Percentiles rank a stretch among this genome's conserved stretches.
Evolutionary conservation across 2,797 vertebrate species (phyloP).

Genomic region (Eupleurogrammus muticus): DNA sequence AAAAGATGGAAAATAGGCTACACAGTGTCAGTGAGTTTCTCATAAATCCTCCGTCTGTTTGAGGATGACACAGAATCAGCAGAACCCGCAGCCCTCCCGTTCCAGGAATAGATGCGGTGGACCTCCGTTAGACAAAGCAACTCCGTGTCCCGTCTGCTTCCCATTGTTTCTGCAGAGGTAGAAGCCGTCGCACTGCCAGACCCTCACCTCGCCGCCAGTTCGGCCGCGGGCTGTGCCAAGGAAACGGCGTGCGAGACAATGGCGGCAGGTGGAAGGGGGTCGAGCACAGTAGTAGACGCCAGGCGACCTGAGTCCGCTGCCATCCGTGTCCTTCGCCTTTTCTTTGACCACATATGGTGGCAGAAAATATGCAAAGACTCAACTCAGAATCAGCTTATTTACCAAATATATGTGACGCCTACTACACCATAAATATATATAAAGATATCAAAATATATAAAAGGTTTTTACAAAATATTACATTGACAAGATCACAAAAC

Average conservation of each 20-base stretch:
- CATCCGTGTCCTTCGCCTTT: constrained; percentile 48
- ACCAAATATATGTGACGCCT: too few species aligned
- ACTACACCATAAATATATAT: too few species aligned
- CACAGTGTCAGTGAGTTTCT: too few species aligned
- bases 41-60: too few species aligned
- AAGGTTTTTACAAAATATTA: too few species aligned
- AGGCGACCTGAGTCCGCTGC: constrained; percentile 72
- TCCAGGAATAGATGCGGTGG: constrained; percentile 22
- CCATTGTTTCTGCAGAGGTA: constrained; percentile 73
- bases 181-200: constrained; percentile 69
- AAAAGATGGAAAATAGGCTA: too few species aligned
- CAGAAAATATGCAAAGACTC: constrained; percentile 64
- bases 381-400: too few species aligned
- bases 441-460: too few species aligned
- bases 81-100: constrained; percentile 56
- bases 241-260: constrained; percentile 70
- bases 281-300: constrained; percentile 54
- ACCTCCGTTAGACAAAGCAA: constrained; percentile 68
- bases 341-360: constrained; percentile 67
- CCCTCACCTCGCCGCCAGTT: constrained; percentile 70
- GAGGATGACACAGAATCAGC: constrained; percentile 36
- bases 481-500: too few species aligned
- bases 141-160: constrained; percentile 49
- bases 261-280: constrained; percentile 67
- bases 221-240: constrained; percentile 71